These are phyloP conservation scores for Astur gentilis DNA, from an alignment of 2,113 vertebrate species.

Conservation along the genomic window DNA sequence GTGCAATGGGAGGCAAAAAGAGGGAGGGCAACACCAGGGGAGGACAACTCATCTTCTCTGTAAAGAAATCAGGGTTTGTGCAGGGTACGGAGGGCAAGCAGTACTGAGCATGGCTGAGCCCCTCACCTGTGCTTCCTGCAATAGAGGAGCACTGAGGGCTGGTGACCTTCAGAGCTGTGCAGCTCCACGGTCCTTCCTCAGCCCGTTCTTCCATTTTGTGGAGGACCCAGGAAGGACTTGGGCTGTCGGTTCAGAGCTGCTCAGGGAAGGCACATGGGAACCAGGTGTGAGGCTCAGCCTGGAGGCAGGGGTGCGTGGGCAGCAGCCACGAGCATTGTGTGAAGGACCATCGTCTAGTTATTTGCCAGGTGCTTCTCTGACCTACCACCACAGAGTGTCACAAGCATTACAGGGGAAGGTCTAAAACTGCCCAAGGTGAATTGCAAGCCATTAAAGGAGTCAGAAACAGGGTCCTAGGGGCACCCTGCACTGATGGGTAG, in stretches of 20 bases:
- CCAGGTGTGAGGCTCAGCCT: background rate
- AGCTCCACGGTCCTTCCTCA: background rate
- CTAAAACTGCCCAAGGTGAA: background rate
- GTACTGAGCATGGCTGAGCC: background rate
- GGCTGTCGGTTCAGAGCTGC: background rate
- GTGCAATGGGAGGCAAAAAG: slow-evolving; percentile 15
- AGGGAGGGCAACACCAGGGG: background rate
- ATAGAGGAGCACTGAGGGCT: background rate
- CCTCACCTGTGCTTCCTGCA: background rate
- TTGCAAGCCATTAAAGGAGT: background rate
- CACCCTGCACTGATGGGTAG: background rate
- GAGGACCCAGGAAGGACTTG: background rate
- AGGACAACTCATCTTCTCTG: background rate
- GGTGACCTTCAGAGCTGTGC: background rate
- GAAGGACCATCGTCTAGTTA: background rate
- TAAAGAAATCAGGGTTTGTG: background rate
- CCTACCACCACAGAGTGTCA: background rate
- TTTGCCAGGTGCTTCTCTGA: background rate
- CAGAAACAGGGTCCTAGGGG: background rate
- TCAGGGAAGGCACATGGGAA: background rate
- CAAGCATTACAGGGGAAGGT: background rate
- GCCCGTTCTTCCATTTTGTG: background rate
- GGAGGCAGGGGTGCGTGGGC: background rate
- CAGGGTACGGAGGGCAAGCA: background rate
- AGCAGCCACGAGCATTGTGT: background rate